phyloP scores from a whole-genome alignment of 2,113 vertebrate species.

The Tenrec ecaudatus region DNA sequence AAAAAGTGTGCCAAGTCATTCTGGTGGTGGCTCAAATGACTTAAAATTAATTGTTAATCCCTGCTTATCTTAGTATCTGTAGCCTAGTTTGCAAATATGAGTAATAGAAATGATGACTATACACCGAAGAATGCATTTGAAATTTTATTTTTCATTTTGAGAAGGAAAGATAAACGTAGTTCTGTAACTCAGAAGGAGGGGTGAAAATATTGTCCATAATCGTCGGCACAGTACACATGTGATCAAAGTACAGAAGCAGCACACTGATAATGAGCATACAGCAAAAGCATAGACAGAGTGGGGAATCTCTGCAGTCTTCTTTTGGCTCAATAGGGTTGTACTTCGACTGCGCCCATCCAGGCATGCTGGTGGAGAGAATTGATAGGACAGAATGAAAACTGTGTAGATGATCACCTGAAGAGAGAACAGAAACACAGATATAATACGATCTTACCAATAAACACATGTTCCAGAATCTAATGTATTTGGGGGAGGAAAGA shows the following conservation, averaged over 20 bases:
- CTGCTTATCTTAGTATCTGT: neutral
- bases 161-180: neutral
- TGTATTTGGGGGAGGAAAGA: too few relatives aligned
- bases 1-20: neutral
- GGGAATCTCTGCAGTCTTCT: neutral
- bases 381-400: neutral
- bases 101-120: slow-evolving; percentile 39
- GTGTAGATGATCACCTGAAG: slow-evolving; percentile 31
- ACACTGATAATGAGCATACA: neutral
- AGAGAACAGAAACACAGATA: neutral
- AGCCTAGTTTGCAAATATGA: neutral
- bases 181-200: slow-evolving; percentile 1
- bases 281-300: neutral
- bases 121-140: slow-evolving; percentile 24
- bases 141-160: slow-evolving; percentile 59
- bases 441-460: neutral
- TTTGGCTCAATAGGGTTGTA: neutral
- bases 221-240: neutral
- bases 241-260: neutral
- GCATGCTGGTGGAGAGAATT: neutral
- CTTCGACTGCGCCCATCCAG: neutral
- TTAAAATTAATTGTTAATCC: neutral
- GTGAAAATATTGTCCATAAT: too few relatives aligned
- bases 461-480: neutral
- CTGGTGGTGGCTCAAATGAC: neutral